Evolutionary conservation across 1,140 invertebrate genomes (phyloP).

Genomic region (Chelonus insularis): DNA sequence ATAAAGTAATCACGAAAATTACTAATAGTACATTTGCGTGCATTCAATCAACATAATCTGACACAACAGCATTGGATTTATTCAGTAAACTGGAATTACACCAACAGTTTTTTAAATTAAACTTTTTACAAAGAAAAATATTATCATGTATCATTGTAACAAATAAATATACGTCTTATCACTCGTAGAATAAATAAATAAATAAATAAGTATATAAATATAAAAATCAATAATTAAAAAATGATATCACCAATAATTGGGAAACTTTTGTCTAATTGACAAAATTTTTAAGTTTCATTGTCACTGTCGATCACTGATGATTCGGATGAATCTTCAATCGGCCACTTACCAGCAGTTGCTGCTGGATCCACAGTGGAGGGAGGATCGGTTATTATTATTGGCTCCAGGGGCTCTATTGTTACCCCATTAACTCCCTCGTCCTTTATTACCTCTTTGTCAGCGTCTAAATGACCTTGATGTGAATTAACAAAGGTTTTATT

Average conservation of each 20-base stretch:
- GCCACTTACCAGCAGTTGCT: slow-evolving; percentile 57
- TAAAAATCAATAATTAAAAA: slow-evolving; percentile 25
- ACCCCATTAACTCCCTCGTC: slow-evolving; percentile 27
- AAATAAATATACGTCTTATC: too few species aligned
- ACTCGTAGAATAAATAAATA: slow-evolving; percentile 36
- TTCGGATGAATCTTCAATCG: slow-evolving; percentile 48
- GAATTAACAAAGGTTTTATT: slow-evolving; percentile 20
- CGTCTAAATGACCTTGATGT: slow-evolving; percentile 8
- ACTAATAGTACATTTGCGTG: too few species aligned
- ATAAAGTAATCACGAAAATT: too few species aligned
- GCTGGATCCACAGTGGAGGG: slow-evolving; percentile 43
- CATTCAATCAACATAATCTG: too few species aligned
- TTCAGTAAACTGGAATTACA: too few species aligned
- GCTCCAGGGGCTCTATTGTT: slow-evolving; percentile 43
- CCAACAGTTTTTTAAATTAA: too few species aligned
- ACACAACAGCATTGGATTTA: too few species aligned
- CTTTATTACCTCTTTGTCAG: slow-evolving; percentile 28
- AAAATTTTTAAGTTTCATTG: slow-evolving; percentile 49
- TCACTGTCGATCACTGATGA: slow-evolving; percentile 43
- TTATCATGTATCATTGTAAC: too few species aligned
- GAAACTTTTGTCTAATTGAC: slow-evolving; percentile 29
- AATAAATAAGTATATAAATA: slow-evolving; percentile 18
- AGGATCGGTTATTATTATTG: slow-evolving; percentile 49
- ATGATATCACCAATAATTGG: slow-evolving; percentile 13
- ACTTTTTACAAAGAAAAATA: too few species aligned